Conservation (phyloP, 2,888 invertebrate genomes). For the Andrena flavipes region DNA sequence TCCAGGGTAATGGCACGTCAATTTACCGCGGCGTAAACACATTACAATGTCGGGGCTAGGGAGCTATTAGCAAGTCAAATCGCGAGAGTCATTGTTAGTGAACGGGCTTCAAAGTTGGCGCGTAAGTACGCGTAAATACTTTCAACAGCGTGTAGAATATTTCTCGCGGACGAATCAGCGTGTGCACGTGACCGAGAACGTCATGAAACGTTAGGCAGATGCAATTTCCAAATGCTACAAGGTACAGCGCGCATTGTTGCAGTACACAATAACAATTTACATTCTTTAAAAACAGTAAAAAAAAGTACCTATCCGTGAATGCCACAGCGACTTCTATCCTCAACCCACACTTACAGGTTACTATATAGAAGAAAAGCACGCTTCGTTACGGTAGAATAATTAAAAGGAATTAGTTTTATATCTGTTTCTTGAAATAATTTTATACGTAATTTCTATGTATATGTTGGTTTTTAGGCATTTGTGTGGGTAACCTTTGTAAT, state of each 20-base stretch:
- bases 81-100: constrained; percentile 35
- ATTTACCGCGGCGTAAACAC: constrained; percentile 42
- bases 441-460: too few relatives aligned
- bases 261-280: not conserved
- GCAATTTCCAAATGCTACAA: not conserved
- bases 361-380: too few relatives aligned
- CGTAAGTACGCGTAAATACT: constrained; percentile 41
- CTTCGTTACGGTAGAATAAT: too few relatives aligned
- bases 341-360: too few relatives aligned
- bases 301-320: too few relatives aligned
- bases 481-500: too few relatives aligned
- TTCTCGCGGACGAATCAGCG: constrained; percentile 3
- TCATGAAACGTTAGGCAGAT: not conserved
- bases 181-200: not conserved
- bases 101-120: constrained; percentile 23
- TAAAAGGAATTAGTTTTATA: too few relatives aligned
- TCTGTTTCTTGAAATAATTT: too few relatives aligned
- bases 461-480: too few relatives aligned
- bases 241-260: not conserved
- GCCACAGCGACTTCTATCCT: too few relatives aligned
- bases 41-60: constrained; percentile 31
- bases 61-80: constrained; percentile 55
- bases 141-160: constrained; percentile 34
- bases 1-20: constrained; percentile 28
- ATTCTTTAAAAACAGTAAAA: too few relatives aligned